These are phyloP conservation scores for Macroglossus sobrinus DNA, from an alignment of 2,113 vertebrate species.

Conservation along the genomic window DNA sequence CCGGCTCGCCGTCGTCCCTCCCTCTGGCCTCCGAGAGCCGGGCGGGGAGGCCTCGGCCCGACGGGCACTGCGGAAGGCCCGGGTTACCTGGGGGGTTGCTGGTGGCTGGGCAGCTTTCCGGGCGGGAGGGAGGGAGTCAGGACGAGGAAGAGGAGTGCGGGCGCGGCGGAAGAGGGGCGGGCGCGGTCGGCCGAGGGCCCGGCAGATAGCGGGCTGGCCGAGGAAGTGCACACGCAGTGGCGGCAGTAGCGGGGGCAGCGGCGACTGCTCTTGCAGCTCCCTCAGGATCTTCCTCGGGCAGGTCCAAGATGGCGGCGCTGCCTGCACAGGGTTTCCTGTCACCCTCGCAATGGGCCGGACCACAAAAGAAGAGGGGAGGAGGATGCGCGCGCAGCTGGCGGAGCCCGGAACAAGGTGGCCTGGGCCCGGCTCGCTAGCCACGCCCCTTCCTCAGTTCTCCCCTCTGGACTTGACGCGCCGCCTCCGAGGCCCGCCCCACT, in stretches of 20 bases:
- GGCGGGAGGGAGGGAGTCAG: conserved; percentile 70
- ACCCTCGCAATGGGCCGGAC: conserved; percentile 81
- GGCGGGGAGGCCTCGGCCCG: neutral
- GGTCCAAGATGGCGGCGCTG: conserved; percentile 92
- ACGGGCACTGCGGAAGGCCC: conserved; percentile 32
- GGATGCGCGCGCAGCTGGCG: conserved; percentile 64
- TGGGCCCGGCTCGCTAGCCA: neutral
- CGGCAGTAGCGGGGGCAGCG: neutral
- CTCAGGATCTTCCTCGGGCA: conserved; percentile 84
- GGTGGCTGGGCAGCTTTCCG: conserved; percentile 80
- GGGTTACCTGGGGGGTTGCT: conserved; percentile 78
- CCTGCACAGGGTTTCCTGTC: conserved; percentile 92
- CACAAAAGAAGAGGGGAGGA: conserved; percentile 78
- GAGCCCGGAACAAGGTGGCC: conserved; percentile 40
- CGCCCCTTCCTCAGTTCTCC: conserved; percentile 49
- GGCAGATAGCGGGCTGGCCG: conserved; percentile 2
- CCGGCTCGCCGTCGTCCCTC: neutral
- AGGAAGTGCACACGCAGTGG: neutral
- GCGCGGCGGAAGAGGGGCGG: neutral
- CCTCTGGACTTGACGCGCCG: neutral
- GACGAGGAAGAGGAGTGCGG: conserved; percentile 56
- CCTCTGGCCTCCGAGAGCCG: neutral
- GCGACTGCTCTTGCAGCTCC: conserved; percentile 63
- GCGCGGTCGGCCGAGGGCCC: conserved; percentile 46
- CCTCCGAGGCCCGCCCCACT: neutral